Evolutionary conservation across 2,113 vertebrate species (phyloP).

Genomic region (Myanophis thanlyinensis): DNA sequence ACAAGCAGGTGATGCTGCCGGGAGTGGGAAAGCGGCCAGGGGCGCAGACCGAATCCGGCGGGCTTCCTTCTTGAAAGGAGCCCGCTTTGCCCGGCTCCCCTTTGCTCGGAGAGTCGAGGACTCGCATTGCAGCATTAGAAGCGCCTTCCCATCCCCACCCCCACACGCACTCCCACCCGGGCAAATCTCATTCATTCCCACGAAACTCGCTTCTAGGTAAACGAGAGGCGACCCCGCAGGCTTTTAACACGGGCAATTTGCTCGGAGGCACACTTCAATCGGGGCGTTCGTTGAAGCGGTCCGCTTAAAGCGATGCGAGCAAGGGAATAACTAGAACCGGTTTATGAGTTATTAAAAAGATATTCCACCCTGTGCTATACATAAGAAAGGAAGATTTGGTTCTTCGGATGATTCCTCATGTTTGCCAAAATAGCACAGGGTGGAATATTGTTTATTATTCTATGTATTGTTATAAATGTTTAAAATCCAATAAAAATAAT

Average conservation of each 20-base stretch:
- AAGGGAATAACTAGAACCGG: background rate
- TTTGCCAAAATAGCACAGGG: too few relatives aligned
- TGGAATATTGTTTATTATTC: too few relatives aligned
- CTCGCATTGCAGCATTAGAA: background rate
- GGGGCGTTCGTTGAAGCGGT: background rate
- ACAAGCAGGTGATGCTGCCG: background rate
- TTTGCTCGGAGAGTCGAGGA: background rate
- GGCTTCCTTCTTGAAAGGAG: background rate
- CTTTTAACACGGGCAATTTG: background rate
- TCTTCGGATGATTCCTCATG: too few relatives aligned
- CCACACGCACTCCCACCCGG: too few relatives aligned
- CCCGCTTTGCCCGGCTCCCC: background rate
- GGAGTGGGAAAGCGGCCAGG: background rate
- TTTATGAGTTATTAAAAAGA: background rate
- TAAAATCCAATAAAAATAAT: too few relatives aligned
- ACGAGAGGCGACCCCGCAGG: background rate
- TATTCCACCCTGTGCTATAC: too few relatives aligned
- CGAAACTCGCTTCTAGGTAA: background rate
- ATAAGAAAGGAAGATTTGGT: too few relatives aligned
- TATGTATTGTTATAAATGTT: too few relatives aligned
- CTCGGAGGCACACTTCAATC: background rate
- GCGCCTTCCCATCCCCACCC: accelerated
- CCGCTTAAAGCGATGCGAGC: background rate
- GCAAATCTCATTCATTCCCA: background rate
- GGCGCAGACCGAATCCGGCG: background rate